phyloP scores from a whole-genome alignment of 92 coral and sea anemone genomes.

The Parazoanthus swiftii region DNA sequence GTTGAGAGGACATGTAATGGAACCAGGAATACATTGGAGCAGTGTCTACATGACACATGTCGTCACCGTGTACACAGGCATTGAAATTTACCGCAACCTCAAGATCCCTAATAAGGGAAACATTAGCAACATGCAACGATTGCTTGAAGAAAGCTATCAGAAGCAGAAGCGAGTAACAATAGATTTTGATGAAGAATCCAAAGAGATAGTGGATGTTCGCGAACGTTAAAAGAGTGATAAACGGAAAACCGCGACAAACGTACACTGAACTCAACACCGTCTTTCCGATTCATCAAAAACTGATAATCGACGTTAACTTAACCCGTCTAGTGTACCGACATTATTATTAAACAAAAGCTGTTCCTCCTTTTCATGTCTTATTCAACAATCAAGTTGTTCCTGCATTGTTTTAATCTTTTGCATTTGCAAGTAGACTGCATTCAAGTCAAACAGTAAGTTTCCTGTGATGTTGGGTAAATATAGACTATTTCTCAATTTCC shows the following conservation, averaged over 20 bases:
- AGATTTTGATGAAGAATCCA: constrained; percentile 31
- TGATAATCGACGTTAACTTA: not conserved
- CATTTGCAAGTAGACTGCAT: too few species aligned
- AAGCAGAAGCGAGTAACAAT: constrained; percentile 40
- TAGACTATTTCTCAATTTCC: too few species aligned
- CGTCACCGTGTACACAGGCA: constrained; percentile 33
- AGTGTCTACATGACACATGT: constrained; percentile 41
- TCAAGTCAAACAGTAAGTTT: too few species aligned
- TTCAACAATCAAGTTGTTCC: not conserved
- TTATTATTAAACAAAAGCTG: too few species aligned
- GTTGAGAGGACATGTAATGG: constrained; percentile 36
- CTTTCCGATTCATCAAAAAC: not conserved
- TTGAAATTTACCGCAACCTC: constrained; percentile 34
- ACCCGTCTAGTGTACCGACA: not conserved
- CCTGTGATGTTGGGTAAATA: too few species aligned
- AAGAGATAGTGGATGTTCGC: constrained; percentile 39
- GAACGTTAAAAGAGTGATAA: not conserved
- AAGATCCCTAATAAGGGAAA: constrained; percentile 32
- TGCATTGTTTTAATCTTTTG: too few species aligned
- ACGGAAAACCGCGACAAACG: not conserved
- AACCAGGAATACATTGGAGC: constrained; percentile 41
- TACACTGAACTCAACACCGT: not conserved
- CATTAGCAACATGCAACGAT: constrained; percentile 5
- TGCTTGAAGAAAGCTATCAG: constrained; percentile 41
- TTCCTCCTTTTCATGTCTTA: not conserved